Percentiles rank a stretch among this genome's conserved stretches.
These are phyloP conservation scores for Copidosoma aretas DNA, from an alignment of 2,888 invertebrate genomes.

Conservation along the genomic window DNA sequence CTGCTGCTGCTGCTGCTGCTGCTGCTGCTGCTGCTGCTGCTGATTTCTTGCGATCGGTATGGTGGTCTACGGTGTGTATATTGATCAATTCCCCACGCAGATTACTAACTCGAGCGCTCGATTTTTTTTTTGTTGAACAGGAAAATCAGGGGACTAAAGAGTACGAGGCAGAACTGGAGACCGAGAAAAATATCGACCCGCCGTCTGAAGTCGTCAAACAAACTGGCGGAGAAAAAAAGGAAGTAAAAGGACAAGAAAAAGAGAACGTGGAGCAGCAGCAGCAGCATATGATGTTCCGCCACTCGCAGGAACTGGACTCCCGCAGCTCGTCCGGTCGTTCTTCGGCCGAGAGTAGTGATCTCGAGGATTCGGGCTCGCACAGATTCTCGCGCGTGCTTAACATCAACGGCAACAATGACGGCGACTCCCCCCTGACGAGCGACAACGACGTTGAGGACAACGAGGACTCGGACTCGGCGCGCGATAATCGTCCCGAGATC, in stretches of 20 bases:
- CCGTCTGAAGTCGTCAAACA: constrained; percentile 1
- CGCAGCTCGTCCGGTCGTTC: constrained; percentile 60
- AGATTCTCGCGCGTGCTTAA: constrained; percentile 61
- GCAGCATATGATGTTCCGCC: constrained; percentile 51
- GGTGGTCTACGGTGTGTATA: not conserved
- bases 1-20: too few relatives aligned
- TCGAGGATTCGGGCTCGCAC: constrained; percentile 57
- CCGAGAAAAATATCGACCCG: not conserved
- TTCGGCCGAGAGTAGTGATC: constrained; percentile 60
- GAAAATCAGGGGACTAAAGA: not conserved
- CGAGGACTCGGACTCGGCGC: constrained; percentile 53
- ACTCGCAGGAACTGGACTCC: constrained; percentile 52
- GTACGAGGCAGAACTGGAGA: not conserved
- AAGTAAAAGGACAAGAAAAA: too few relatives aligned
- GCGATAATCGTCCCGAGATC: constrained; percentile 50
- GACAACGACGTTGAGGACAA: constrained; percentile 59
- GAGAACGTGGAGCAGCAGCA: constrained; percentile 33
- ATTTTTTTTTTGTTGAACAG: not conserved
- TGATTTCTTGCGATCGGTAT: constrained; percentile 17
- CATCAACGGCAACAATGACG: constrained; percentile 55
- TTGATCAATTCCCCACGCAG: not conserved
- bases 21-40: too few relatives aligned
- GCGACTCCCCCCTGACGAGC: constrained; percentile 57
- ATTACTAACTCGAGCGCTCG: too few relatives aligned
- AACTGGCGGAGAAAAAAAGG: constrained; percentile 8